A percentile compares a stretch with the other conserved stretches of the same genome.
These are phyloP conservation scores for Ahaetulla prasina DNA, from an alignment of 2,113 vertebrate species.

Conservation along the genomic window DNA sequence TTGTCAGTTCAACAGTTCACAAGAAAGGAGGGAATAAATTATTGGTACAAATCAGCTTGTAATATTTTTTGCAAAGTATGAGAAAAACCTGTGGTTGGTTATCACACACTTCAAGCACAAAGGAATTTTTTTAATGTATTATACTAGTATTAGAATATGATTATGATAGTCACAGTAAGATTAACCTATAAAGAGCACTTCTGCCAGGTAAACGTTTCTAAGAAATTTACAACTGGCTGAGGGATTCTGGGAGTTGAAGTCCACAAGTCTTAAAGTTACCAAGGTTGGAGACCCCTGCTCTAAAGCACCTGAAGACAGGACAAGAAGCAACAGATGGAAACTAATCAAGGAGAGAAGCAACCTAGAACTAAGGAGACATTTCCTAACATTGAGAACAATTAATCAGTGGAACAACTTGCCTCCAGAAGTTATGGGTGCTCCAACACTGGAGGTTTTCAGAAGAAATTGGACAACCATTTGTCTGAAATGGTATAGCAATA, in stretches of 20 bases:
- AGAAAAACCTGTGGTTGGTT: not conserved
- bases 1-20: not conserved
- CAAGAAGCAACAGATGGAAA: not conserved
- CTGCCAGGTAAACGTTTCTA: not conserved
- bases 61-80: not conserved
- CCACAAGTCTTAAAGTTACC: too few relatives aligned
- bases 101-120: not conserved
- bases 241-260: too few relatives aligned
- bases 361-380: not conserved
- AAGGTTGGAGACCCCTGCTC: too few relatives aligned
- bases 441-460: too few relatives aligned
- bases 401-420: not conserved
- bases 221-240: not conserved
- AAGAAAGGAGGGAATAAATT: not conserved
- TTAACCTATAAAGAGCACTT: not conserved
- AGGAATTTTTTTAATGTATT: not conserved
- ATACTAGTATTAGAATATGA: not conserved
- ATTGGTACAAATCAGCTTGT: not conserved
- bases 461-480: too few relatives aligned
- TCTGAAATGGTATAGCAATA: too few relatives aligned
- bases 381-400: not conserved
- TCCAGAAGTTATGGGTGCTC: too few relatives aligned
- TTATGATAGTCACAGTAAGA: not conserved
- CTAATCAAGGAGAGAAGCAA: not conserved
- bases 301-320: not conserved